These are phyloP conservation scores for Mystacornis crossleyi DNA, from an alignment of 2,113 vertebrate genomes.

Conservation along the genomic window DNA sequence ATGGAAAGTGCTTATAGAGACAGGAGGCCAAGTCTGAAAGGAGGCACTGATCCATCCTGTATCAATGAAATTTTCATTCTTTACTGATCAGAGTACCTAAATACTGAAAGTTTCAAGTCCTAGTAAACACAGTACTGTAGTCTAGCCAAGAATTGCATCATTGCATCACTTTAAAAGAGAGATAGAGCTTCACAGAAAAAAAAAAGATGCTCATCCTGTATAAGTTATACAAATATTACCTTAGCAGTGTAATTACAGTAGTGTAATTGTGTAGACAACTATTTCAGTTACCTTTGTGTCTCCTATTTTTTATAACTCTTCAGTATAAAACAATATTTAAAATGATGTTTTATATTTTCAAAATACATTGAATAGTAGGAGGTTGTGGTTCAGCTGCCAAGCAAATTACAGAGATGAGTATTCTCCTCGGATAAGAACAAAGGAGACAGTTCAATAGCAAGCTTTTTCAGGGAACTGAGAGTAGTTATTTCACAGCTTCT, in stretches of 20 bases:
- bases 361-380: neutral
- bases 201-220: neutral
- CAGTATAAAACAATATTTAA: neutral
- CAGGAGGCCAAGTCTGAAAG: neutral
- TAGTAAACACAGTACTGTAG: neutral
- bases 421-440: neutral
- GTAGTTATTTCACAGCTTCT: slow-evolving; percentile 14
- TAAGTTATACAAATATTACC: neutral
- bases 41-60: neutral
- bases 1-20: neutral
- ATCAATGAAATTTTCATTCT: neutral
- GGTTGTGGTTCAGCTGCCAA: neutral
- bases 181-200: neutral
- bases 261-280: neutral
- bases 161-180: neutral
- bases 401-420: neutral
- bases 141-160: neutral
- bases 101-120: neutral
- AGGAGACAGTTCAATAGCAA: neutral
- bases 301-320: neutral
- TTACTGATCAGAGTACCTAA: neutral
- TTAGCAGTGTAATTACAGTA: neutral
- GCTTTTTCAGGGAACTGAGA: neutral
- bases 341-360: neutral
- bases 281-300: neutral